These are phyloP conservation scores for Agonopterix arenella DNA, from an alignment of 2,888 invertebrate genomes.

Conservation along the genomic window DNA sequence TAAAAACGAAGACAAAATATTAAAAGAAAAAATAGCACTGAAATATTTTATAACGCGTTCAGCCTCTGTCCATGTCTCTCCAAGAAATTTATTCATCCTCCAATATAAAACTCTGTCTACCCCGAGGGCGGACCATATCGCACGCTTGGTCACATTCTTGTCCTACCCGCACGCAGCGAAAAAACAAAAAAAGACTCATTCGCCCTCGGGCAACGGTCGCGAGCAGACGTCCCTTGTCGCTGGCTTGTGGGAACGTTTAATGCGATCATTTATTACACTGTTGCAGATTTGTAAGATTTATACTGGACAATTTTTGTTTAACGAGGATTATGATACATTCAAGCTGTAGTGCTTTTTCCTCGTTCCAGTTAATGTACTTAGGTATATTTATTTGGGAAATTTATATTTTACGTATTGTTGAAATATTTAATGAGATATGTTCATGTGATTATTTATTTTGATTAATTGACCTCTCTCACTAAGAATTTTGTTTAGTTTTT, in stretches of 20 bases:
- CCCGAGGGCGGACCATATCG: constrained; percentile 54
- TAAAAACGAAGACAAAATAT: no score
- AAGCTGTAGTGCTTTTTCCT: no score
- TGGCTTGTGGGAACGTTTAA: constrained; percentile 41
- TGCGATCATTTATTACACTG: constrained; percentile 37
- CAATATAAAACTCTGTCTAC: constrained; percentile 37
- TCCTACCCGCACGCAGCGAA: constrained; percentile 42
- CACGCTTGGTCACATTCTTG: constrained; percentile 61
- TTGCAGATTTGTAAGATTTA: constrained; percentile 21
- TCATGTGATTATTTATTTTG: no score
- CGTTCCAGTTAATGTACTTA: no score
- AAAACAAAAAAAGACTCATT: constrained; percentile 37
- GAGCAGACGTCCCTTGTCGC: constrained; percentile 52
- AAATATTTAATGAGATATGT: no score
- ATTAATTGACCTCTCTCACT: no score
- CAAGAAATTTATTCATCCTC: neutral
- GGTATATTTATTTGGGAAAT: no score
- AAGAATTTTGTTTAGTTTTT: no score
- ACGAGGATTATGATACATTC: neutral
- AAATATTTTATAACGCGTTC: no score
- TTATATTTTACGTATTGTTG: no score
- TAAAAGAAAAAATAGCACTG: no score
- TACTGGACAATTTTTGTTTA: constrained; percentile 7
- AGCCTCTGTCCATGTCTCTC: no score
- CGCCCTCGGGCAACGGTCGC: constrained; percentile 40